Evolutionary conservation across 2,113 vertebrate genomes (phyloP).

Genomic region (Pristiophorus japonicus): DNA sequence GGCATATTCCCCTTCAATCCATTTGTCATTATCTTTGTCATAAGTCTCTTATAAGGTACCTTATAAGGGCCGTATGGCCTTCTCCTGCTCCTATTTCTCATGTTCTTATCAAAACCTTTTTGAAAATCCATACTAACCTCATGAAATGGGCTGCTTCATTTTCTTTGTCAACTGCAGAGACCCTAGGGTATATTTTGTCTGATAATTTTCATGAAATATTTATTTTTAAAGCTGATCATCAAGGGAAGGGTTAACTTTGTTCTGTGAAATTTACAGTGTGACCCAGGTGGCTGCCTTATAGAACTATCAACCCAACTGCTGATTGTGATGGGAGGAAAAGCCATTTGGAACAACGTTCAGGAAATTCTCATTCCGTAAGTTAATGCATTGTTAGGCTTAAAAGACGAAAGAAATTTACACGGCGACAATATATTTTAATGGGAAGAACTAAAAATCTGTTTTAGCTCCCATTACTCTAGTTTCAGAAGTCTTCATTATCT

Average conservation of each 20-base stretch:
- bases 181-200: neutral
- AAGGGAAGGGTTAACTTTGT: neutral
- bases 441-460: neutral
- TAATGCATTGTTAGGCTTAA: slow-evolving; percentile 27
- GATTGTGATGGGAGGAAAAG: slow-evolving; percentile 89
- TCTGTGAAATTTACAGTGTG: slow-evolving; percentile 63
- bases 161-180: neutral
- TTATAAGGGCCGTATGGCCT: too few species aligned
- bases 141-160: neutral
- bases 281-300: slow-evolving; percentile 83
- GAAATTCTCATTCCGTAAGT: slow-evolving; percentile 88
- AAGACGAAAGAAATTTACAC: neutral
- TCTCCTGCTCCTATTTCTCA: too few species aligned
- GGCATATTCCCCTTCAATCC: neutral
- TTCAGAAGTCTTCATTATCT: neutral
- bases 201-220: neutral
- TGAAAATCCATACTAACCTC: neutral
- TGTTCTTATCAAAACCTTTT: neutral
- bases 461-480: neutral
- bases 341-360: slow-evolving; percentile 91
- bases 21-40: neutral
- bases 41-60: neutral
- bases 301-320: slow-evolving; percentile 85
- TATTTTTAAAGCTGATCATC: neutral
- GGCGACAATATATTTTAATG: neutral